phyloP scores from a whole-genome alignment of 2,888 invertebrate genomes.

The Lasius platythorax region DNA sequence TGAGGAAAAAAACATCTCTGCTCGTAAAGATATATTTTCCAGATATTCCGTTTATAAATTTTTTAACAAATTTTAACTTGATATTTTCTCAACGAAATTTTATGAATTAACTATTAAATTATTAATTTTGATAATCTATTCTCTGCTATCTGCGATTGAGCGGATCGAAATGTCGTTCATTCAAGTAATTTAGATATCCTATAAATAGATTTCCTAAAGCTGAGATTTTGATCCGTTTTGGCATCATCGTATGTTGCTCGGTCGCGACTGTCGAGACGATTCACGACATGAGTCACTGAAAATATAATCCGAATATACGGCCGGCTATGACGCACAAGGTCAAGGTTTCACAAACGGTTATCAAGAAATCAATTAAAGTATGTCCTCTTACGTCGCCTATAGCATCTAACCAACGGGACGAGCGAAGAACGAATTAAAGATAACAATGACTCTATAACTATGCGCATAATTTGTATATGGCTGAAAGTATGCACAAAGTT shows the following conservation, averaged over 20 bases:
- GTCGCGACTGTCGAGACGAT: constrained; percentile 29
- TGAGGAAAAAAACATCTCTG: background rate
- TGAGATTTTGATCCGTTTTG: constrained; percentile 14
- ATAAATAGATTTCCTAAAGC: background rate
- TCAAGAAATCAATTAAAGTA: constrained; percentile 80
- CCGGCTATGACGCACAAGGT: constrained; percentile 79
- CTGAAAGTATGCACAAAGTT: background rate
- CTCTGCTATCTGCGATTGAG: background rate
- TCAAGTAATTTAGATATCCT: background rate
- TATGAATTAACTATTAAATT: constrained; percentile 5
- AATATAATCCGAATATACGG: constrained; percentile 77
- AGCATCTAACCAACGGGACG: background rate
- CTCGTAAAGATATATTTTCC: background rate
- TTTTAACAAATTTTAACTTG: background rate
- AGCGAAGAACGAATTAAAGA: background rate
- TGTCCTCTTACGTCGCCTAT: constrained; percentile 47
- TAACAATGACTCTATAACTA: constrained; percentile 24
- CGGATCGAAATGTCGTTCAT: background rate
- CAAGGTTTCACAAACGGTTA: constrained; percentile 79
- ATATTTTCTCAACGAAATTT: background rate
- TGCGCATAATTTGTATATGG: background rate
- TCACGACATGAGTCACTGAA: constrained; percentile 77
- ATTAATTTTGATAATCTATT: background rate
- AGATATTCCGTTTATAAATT: background rate
- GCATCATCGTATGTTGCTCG: background rate